Evolutionary conservation across 2,888 invertebrate genomes (phyloP), one percentile per base, ranked within the genome.

Genomic region (Macaria liturata): DNA sequence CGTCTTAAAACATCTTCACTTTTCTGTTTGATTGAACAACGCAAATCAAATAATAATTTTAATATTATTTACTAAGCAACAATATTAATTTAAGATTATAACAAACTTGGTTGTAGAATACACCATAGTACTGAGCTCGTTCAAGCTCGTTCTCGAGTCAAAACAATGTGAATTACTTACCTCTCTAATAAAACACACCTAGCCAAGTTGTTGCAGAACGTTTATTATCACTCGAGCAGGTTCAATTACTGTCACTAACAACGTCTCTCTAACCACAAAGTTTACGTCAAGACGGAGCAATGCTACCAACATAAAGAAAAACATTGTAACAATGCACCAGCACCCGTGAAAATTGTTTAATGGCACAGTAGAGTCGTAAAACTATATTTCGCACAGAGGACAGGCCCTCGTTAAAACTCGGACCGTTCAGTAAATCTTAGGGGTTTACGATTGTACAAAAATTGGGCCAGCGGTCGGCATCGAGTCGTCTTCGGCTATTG

Each of bases 361-460:
- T 84, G 81, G 84, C 76, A 78, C 80, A 83, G 78, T 83, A 74
- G 80, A 78, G 75, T 80, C 84, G 84, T 88, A 84, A 87, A 88
- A 84, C 86, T 85, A 87, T 87, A 87, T 85, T 84, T 80, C 73
- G 76, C 71, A 70, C 61, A 72, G 69, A 65, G 68, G 72, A 69
- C 71, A 71, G 75, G 78, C 72, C 78, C 82, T 87, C 87, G 88
- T 87, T 88, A 86, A 87, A 88, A 87, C 84, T 86, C 80, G 71
- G 80, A 76, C 80, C 85, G 80, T 83, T 81, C 86, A 81, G 76
- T 89, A 88, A 88, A 88, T 88, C 88, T 88, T 88, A 75, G 70
- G 80, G 84, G 83, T 88, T 88, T 88, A 88, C 84, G 88, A 83
- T 83, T 84, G 77, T 78, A 84, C 86, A 87, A 86, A 87, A 88